Base-by-base conservation (phyloP, 2,888 invertebrate genomes). In the Lymantria dispar region DNA sequence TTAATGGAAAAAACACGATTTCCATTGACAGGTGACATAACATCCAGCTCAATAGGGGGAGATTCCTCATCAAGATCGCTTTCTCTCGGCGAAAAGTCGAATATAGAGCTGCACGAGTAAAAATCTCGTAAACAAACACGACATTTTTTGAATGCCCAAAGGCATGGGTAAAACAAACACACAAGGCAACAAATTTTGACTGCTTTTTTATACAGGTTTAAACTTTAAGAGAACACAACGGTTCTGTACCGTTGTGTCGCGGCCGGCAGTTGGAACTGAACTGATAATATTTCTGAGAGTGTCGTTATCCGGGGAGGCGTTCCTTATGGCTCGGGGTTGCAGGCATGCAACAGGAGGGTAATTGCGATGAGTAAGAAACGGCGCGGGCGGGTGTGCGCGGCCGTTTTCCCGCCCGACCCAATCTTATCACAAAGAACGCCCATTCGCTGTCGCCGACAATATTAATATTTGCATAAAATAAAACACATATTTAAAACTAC, bases 351-450 rank as follows among this genome's bases (percentile, higher is more conserved):
- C 65, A 67, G 55, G 66, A 68, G 64, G 60, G 57, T 58, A 8
- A 40, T 46, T 54, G 62, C 54, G 64, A 50, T 48, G 56, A 43
- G 48, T 55, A 53, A 63, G 60, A 59, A 56, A 68, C 45, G 54
- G 64, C 65, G 72, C 72, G 74, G 76, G 75, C 74, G 78, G 75
- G 71, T 62, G 65, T 70, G 70, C 73, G 63, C 65, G 58, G 54
- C 55, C 70, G 48, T 58, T 74, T 75, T 72, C 80, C 80, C 78
- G 81, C 83, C 80, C 78, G 73, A 68, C 76, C 73, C 70, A 54
- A 62, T 62, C 48, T 57, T 59, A 60, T 63, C 58, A 60, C 60
- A 36, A 52, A 62, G 67, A 72, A 75, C 77, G 74, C 74, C 70
- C 70, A 70, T 64, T 62, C 62, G 64, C 71, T 62, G 48, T 47